A percentile compares a stretch with the other conserved stretches of the same genome.
These are phyloP conservation scores for Elephantulus edwardii DNA, from an alignment of 2,113 vertebrate species.

Conservation along the genomic window DNA sequence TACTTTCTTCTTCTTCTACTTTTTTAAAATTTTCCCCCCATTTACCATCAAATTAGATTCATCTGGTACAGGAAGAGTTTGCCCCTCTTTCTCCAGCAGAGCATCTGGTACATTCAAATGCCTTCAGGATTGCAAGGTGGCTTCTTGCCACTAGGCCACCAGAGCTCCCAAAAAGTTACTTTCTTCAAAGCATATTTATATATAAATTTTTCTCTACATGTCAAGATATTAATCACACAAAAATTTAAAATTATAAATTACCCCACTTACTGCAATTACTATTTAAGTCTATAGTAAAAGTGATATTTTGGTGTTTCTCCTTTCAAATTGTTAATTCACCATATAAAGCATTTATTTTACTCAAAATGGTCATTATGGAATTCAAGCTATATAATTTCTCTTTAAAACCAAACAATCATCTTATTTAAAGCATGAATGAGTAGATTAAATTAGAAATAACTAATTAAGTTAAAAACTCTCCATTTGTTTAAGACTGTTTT, in stretches of 20 bases:
- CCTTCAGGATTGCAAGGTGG: no score
- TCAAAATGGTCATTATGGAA: not conserved
- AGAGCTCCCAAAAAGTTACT: not conserved
- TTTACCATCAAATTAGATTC: no score
- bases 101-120: no score
- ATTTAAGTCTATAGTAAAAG: not conserved
- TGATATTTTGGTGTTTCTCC: not conserved
- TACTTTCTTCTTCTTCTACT: no score
- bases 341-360: not conserved
- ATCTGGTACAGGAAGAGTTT: no score
- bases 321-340: not conserved
- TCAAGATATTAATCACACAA: not conserved
- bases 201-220: not conserved
- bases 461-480: not conserved
- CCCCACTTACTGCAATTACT: not conserved
- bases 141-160: no score
- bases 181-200: not conserved
- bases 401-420: not conserved
- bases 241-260: conserved; percentile 30
- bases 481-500: not conserved
- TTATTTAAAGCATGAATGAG: not conserved
- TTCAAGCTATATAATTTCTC: not conserved
- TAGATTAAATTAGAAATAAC: not conserved
- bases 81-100: no score
- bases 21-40: no score